A percentile compares a stretch with the other conserved stretches of the same genome.
These are phyloP conservation scores for Microcebus jonahi DNA, from an alignment of 2,113 vertebrate species.

Conservation along the genomic window DNA sequence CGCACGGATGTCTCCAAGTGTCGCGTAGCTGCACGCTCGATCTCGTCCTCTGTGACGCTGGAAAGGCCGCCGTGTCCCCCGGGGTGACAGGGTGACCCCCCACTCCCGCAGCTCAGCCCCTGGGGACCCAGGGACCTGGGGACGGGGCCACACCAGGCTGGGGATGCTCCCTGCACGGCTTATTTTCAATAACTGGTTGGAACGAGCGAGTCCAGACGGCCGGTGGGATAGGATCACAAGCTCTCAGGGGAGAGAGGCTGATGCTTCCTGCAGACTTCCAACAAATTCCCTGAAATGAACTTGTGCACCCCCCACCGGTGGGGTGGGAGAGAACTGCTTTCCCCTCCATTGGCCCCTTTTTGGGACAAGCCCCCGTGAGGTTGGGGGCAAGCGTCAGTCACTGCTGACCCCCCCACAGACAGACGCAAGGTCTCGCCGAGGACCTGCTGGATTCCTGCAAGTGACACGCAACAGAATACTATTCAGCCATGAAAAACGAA, in stretches of 20 bases:
- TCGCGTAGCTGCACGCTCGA: rapidly evolving
- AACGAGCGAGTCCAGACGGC: neutral
- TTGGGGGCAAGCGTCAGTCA: neutral
- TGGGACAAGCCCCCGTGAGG: neutral
- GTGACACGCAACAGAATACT: neutral
- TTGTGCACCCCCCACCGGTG: rapidly evolving
- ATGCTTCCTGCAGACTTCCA: neutral
- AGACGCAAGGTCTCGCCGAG: rapidly evolving
- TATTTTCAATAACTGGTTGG: neutral
- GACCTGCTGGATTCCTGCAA: rapidly evolving
- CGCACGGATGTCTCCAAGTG: rapidly evolving
- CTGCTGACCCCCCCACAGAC: rapidly evolving
- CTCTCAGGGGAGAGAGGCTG: neutral
- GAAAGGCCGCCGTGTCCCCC: neutral
- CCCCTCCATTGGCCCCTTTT: neutral
- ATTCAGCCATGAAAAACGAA: neutral
- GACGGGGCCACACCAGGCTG: rapidly evolving
- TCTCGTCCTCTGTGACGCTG: neutral
- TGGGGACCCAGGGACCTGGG: neutral
- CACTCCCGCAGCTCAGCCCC: rapidly evolving
- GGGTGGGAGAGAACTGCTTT: too few species aligned
- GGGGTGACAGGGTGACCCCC: rapidly evolving
- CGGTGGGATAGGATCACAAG: neutral
- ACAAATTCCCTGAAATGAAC: neutral
- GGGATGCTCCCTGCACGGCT: neutral